These are phyloP conservation scores for Alectura lathami DNA, from an alignment of 2,113 vertebrate genomes.

Conservation along the genomic window DNA sequence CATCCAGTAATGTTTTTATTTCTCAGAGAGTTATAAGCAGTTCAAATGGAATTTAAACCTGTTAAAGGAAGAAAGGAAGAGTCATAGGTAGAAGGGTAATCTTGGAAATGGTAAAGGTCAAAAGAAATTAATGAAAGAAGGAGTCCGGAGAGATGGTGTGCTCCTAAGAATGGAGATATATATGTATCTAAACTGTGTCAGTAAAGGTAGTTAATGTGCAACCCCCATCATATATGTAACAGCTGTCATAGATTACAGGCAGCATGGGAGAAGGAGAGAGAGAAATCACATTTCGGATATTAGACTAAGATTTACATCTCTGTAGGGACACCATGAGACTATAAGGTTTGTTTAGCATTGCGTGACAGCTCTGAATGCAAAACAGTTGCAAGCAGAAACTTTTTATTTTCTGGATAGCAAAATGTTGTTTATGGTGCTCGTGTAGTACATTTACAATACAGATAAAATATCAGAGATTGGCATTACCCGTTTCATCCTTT, in stretches of 20 bases:
- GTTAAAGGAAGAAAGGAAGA: background rate
- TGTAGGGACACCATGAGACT: background rate
- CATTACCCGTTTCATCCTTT: background rate
- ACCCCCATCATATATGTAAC: background rate
- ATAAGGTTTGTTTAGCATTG: background rate
- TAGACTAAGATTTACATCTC: background rate
- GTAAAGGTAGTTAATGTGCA: background rate
- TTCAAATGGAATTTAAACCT: background rate
- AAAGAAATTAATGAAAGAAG: background rate
- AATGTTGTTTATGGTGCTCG: background rate
- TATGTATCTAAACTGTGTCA: background rate
- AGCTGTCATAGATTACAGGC: background rate
- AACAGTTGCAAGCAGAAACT: background rate
- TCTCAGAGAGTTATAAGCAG: background rate
- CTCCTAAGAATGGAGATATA: background rate
- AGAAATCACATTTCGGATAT: background rate
- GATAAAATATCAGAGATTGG: background rate
- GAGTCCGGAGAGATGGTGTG: background rate
- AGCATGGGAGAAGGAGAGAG: background rate
- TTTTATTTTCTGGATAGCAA: background rate
- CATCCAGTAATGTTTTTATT: conserved; percentile 10
- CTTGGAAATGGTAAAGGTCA: background rate
- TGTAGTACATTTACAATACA: background rate
- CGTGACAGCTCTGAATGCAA: background rate
- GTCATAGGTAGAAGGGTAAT: background rate